phyloP scores from a whole-genome alignment of 2,888 invertebrate genomes.

The Geotrupes spiniger region DNA sequence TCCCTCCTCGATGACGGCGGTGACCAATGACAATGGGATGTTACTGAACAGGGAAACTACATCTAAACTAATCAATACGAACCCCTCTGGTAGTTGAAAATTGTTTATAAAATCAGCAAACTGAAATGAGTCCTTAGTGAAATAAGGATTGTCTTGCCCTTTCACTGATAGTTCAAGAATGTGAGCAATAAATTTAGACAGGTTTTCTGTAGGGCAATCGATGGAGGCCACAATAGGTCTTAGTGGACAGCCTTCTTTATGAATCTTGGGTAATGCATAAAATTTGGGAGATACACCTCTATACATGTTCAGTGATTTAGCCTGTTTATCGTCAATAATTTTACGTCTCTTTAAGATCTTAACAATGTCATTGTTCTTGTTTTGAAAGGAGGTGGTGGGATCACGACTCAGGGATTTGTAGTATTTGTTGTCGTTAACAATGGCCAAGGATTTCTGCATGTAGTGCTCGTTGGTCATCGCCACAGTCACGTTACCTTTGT shows the following conservation, averaged over 20 bases:
- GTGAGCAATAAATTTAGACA: conserved; percentile 1
- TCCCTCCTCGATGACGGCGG: not conserved
- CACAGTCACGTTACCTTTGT: no score
- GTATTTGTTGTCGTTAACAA: no score
- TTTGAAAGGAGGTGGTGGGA: no score
- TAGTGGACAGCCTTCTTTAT: conserved; percentile 5
- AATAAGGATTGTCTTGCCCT: no score
- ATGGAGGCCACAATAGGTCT: conserved; percentile 12
- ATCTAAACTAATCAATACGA: conserved; percentile 2
- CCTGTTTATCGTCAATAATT: no score
- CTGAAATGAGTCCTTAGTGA: not conserved
- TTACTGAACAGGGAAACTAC: conserved; percentile 8
- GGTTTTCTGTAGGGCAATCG: conserved; percentile 6
- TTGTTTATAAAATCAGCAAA: not conserved
- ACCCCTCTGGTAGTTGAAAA: not conserved
- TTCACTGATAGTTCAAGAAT: no score
- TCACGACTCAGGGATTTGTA: no score
- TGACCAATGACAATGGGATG: not conserved
- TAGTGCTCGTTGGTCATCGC: no score
- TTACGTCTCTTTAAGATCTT: no score
- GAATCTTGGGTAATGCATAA: conserved; percentile 10
- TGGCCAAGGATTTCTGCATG: no score
- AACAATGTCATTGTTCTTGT: no score
- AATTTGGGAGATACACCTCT: conserved; percentile 4
- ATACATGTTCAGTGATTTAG: not conserved